phyloP scores from a whole-genome alignment of 2,888 invertebrate species.

The Pasiphila rectangulata region DNA sequence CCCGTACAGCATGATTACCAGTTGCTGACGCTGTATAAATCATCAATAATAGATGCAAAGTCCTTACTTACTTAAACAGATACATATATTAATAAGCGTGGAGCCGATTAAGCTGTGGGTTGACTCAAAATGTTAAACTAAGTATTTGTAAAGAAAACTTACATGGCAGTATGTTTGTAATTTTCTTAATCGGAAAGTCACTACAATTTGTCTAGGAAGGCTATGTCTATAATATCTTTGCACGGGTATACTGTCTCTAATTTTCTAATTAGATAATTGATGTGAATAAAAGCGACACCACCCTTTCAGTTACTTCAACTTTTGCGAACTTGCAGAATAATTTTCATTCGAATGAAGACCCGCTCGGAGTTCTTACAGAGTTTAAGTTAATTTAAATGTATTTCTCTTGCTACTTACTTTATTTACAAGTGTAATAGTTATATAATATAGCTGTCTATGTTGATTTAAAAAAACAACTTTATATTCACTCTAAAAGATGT shows the following conservation, averaged over 20 bases:
- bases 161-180: too few relatives aligned
- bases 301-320: slow-evolving; percentile 21
- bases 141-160: too few relatives aligned
- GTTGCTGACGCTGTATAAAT: too few relatives aligned
- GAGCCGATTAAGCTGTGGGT: too few relatives aligned
- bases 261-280: slow-evolving; percentile 67
- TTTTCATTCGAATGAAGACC: slow-evolving; percentile 58
- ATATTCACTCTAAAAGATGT: too few relatives aligned
- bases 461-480: background rate
- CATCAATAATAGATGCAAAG: too few relatives aligned
- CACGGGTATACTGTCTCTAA: slow-evolving; percentile 45
- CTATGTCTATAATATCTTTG: slow-evolving; percentile 38
- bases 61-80: too few relatives aligned
- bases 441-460: background rate
- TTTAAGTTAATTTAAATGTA: slow-evolving; percentile 44
- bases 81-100: too few relatives aligned
- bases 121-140: too few relatives aligned
- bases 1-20: too few relatives aligned
- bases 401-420: slow-evolving; percentile 31
- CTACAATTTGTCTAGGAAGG: slow-evolving; percentile 21
- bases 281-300: slow-evolving; percentile 59
- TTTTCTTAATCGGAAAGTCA: slow-evolving; percentile 21
- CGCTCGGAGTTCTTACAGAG: slow-evolving; percentile 37
- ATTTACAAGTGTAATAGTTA: background rate
- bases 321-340: slow-evolving; percentile 43